A percentile compares a stretch with the other conserved stretches of the same genome.
Conservation (phyloP, 2,888 invertebrate species). For the Deroplatys truncata region DNA sequence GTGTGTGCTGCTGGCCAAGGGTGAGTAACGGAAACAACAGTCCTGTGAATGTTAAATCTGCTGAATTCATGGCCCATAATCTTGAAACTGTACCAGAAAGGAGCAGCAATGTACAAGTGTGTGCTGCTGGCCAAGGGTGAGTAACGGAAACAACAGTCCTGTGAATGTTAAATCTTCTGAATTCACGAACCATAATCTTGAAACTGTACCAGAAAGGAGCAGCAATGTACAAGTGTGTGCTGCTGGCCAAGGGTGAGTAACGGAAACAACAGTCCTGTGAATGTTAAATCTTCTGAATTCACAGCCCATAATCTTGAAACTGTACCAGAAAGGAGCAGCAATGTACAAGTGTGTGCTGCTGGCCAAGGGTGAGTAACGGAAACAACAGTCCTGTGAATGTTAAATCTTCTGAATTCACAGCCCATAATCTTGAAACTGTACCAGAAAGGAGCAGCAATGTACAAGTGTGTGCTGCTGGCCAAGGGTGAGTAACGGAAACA, state of each 20-base stretch:
- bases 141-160: no score
- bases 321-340: conserved; percentile 41
- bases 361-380: conserved; percentile 38
- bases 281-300: not conserved
- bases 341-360: conserved; percentile 53
- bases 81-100: no score
- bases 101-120: conserved; percentile 53
- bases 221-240: conserved; percentile 53
- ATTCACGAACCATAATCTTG: conserved; percentile 4
- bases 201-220: conserved; percentile 40
- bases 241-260: conserved; percentile 41
- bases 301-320: conserved; percentile 16
- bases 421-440: conserved; percentile 27
- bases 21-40: no score
- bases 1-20: no score
- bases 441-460: conserved; percentile 45
- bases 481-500: conserved; percentile 38
- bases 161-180: not conserved
- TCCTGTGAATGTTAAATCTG: no score
- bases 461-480: conserved; percentile 52
- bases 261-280: no score
- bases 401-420: not conserved
- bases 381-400: no score
- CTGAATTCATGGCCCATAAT: no score
- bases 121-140: conserved; percentile 45